Conservation (phyloP, 2,888 invertebrate genomes). For the Caenorhabditis angaria region DNA sequence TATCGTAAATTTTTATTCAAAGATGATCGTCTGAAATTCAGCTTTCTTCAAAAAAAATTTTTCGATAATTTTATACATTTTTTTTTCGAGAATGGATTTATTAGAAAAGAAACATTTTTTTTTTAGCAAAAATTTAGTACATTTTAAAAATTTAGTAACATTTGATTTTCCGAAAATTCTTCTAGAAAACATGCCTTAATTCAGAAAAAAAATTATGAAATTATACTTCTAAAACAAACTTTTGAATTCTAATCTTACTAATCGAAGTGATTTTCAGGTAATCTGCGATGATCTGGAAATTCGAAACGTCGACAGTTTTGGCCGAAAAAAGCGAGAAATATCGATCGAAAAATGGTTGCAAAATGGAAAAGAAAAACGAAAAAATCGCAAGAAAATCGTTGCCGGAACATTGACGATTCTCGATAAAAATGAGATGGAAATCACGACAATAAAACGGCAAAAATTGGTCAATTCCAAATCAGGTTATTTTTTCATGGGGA, state of each 20-base stretch:
- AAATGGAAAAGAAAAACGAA: conserved; percentile 12
- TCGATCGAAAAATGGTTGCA: conserved; percentile 31
- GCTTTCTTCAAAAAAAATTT: no score
- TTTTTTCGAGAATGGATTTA: no score
- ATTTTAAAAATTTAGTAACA: neutral
- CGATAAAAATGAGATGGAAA: conserved; percentile 21
- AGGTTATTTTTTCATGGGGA: conserved; percentile 17
- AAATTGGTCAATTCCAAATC: conserved; percentile 25
- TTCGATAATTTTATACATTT: no score
- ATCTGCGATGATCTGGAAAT: conserved; percentile 43
- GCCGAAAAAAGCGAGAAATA: conserved; percentile 37
- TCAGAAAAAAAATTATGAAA: neutral
- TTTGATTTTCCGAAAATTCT: neutral
- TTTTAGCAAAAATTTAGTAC: no score
- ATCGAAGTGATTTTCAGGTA: conserved; percentile 24
- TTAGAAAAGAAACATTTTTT: no score
- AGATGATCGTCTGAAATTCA: no score
- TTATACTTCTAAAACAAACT: neutral
- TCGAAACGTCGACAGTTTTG: conserved; percentile 43
- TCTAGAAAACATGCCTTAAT: neutral
- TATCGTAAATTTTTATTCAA: no score
- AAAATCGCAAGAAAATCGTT: conserved; percentile 21
- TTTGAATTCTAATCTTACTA: neutral
- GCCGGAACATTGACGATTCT: conserved; percentile 42
- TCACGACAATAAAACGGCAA: conserved; percentile 1